phyloP scores from a whole-genome alignment of 2,797 vertebrate species.

The Pangasius sanitwongsei region DNA sequence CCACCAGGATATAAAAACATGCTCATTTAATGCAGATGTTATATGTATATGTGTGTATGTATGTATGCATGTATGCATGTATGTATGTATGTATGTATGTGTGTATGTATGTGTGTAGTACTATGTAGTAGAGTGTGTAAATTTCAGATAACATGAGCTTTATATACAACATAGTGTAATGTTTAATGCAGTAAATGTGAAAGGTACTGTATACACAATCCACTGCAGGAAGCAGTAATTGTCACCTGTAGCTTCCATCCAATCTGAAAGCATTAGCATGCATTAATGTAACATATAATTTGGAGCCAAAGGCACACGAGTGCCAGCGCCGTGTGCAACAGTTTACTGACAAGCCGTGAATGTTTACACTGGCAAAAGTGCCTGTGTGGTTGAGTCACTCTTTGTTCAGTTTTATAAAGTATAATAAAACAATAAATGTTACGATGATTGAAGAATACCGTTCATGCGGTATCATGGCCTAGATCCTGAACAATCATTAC shows the following conservation, averaged over 20 bases:
- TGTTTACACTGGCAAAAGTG: background rate
- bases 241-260: background rate
- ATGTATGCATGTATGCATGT: too few species aligned
- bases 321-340: background rate
- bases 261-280: background rate
- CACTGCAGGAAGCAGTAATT: constrained; percentile 2
- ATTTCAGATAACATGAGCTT: background rate
- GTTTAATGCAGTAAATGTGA: background rate
- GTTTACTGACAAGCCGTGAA: constrained; percentile 4
- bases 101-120: background rate
- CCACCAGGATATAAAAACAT: too few species aligned
- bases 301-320: background rate
- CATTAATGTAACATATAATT: background rate
- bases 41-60: too few species aligned
- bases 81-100: too few species aligned
- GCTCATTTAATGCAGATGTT: too few species aligned
- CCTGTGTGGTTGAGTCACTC: background rate
- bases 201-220: background rate
- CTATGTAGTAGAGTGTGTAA: background rate
- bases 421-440: background rate
- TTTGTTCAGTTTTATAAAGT: background rate
- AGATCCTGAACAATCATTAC: background rate
- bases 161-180: background rate
- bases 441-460: background rate
- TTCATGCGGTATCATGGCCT: background rate